Base-by-base conservation (phyloP, 2,113 vertebrate species). In the Euleptes europaea region DNA sequence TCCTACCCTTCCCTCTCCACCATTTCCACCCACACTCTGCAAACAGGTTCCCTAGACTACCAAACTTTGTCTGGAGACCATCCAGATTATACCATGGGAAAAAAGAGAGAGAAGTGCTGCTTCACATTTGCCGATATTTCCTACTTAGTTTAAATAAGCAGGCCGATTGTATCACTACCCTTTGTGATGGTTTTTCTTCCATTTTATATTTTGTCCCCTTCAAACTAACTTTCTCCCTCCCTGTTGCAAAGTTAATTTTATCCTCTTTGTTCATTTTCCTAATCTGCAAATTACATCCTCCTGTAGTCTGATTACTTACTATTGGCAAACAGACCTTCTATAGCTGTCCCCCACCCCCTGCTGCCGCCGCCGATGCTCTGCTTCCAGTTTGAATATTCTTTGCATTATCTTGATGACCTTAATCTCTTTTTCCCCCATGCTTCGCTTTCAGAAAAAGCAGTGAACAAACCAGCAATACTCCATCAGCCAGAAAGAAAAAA, bases 231-330 rank as follows among this genome's bases (percentile, higher is more conserved):
- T 63, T 70, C 90, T 87, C 86, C n/a, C 75, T 90, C 77, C 90
- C 82, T 88, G 88, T 92, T 95, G 92, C 95, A 94, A 97, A 96
- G 95, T 96, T 96, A 96, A 97, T 97, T 97, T 96, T 96, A 95
- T 93, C 90, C 93, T 89, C 96, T 97, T 96, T 97, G 95, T 96
- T 96, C 96, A 92, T 92, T 95, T 94, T 95, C 92, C 94, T 97
- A 96, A 97, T 97, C 95, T 95, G 93, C 95, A 96, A 96, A 97
- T 97, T 96, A 96, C 94, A 96, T 96, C 94, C 95, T 96, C 92
- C 95, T 92, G 88, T 92, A 95, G 94, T 90, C 91, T 96, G 95
- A 96, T 96, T 95, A 92, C 95, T 94, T 93, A 91, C 91, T 94
- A 96, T 92, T 96, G 95, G 95, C 96, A 96, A 96, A 95, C 95